These are phyloP conservation scores for Pseudorasbora parva DNA, from an alignment of 2,113 vertebrate genomes.

Conservation along the genomic window DNA sequence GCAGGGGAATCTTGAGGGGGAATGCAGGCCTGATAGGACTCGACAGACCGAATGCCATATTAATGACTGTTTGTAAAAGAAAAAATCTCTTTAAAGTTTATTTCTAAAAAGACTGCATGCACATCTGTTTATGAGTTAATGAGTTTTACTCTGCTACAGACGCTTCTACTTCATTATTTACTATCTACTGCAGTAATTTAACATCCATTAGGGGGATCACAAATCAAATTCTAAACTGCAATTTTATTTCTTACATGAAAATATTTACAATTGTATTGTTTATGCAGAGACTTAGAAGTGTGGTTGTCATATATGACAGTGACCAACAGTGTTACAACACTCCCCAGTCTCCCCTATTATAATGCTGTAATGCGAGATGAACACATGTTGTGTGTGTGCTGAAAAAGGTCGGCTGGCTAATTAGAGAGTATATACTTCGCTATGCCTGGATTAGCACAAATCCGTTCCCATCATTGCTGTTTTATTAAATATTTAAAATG, in stretches of 20 bases:
- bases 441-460: conserved; percentile 16
- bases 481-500: neutral
- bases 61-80: neutral
- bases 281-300: neutral
- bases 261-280: too few species aligned
- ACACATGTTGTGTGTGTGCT: neutral
- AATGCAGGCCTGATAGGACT: neutral
- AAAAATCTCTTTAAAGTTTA: neutral
- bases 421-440: neutral
- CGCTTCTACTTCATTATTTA: neutral
- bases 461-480: neutral
- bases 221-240: neutral
- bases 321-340: neutral
- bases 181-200: neutral
- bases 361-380: neutral
- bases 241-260: too few species aligned
- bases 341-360: neutral
- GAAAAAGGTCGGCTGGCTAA: conserved; percentile 9
- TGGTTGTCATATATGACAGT: neutral
- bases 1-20: conserved; percentile 7
- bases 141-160: neutral
- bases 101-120: neutral
- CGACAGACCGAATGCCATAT: neutral
- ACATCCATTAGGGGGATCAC: neutral
- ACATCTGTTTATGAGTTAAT: neutral